phyloP scores from a whole-genome alignment of 2,888 invertebrate species.

The Ormia ochracea region DNA sequence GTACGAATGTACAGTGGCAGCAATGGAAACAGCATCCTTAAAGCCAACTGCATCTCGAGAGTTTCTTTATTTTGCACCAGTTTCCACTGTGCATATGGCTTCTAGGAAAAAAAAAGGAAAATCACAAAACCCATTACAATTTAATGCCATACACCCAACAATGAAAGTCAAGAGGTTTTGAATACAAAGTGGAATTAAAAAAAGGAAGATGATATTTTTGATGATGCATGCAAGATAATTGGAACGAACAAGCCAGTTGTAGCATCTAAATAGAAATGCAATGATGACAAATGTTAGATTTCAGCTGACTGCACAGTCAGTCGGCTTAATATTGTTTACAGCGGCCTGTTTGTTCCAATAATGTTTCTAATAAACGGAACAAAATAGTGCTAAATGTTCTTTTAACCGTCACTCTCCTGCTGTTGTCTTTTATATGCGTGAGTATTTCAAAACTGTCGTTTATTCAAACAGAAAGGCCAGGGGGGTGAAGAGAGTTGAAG shows the following conservation, averaged over 20 bases:
- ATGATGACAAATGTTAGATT: slow-evolving; percentile 56
- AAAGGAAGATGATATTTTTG: slow-evolving; percentile 7
- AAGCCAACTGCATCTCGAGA: neutral
- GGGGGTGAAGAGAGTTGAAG: neutral
- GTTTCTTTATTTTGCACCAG: neutral
- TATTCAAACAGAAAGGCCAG: neutral
- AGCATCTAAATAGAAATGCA: slow-evolving; percentile 21
- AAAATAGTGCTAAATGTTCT: slow-evolving; percentile 46
- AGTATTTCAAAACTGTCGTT: too few species aligned
- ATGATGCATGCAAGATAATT: slow-evolving; percentile 50
- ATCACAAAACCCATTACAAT: slow-evolving; percentile 5
- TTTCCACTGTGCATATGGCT: neutral
- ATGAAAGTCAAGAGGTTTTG: slow-evolving; percentile 73
- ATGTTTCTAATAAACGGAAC: slow-evolving; percentile 19
- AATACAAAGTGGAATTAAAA: slow-evolving; percentile 64
- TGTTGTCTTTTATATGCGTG: slow-evolving; percentile 11
- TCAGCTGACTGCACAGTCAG: slow-evolving; percentile 1
- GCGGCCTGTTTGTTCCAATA: neutral
- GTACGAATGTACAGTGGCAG: slow-evolving; percentile 27
- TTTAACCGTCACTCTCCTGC: slow-evolving; percentile 15
- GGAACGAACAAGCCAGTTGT: slow-evolving; percentile 39
- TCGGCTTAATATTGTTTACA: neutral
- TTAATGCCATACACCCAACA: slow-evolving; percentile 55
- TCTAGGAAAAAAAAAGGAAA: neutral
- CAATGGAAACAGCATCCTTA: neutral